phyloP scores from a whole-genome alignment of 2,113 vertebrate genomes.

The Corythoichthys intestinalis region DNA sequence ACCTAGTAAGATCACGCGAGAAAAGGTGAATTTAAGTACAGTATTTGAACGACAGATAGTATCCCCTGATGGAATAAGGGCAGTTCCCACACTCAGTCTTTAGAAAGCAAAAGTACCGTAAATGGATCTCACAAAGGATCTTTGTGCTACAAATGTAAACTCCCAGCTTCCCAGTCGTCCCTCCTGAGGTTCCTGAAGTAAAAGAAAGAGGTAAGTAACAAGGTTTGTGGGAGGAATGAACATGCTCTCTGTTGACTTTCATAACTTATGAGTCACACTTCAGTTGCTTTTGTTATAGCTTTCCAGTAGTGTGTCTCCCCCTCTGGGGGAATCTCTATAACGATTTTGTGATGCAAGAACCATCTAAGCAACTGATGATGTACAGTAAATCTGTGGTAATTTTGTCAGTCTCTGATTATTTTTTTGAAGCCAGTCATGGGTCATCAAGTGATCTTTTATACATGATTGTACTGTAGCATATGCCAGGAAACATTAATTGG shows the following conservation, averaged over 20 bases:
- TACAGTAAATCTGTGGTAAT: too few relatives aligned
- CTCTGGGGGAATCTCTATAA: slow-evolving; percentile 3
- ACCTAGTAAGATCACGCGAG: not conserved
- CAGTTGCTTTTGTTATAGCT: slow-evolving; percentile 13
- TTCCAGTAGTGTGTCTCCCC: slow-evolving; percentile 11
- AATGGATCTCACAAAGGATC: slow-evolving; percentile 74
- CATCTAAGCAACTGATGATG: not conserved
- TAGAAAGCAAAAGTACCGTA: slow-evolving; percentile 58
- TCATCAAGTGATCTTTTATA: too few relatives aligned
- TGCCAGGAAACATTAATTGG: too few relatives aligned
- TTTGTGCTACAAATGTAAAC: slow-evolving; percentile 77
- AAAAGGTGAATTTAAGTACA: too few relatives aligned
- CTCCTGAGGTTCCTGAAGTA: slow-evolving; percentile 60
- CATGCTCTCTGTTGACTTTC: slow-evolving; percentile 31
- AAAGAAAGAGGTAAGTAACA: slow-evolving; percentile 15
- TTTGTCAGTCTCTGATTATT: too few relatives aligned
- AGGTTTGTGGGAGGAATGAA: slow-evolving; percentile 30
- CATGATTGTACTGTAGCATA: too few relatives aligned
- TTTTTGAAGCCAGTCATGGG: too few relatives aligned
- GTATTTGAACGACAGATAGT: not conserved
- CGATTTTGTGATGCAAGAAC: not conserved
- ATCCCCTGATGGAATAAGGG: not conserved
- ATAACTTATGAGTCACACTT: slow-evolving; percentile 36
- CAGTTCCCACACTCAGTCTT: slow-evolving; percentile 53
- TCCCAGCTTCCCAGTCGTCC: slow-evolving; percentile 78